Evolutionary conservation across 2,797 vertebrate genomes (phyloP), one percentile per base, ranked within the genome.

Genomic region (Merluccius polli): DNA sequence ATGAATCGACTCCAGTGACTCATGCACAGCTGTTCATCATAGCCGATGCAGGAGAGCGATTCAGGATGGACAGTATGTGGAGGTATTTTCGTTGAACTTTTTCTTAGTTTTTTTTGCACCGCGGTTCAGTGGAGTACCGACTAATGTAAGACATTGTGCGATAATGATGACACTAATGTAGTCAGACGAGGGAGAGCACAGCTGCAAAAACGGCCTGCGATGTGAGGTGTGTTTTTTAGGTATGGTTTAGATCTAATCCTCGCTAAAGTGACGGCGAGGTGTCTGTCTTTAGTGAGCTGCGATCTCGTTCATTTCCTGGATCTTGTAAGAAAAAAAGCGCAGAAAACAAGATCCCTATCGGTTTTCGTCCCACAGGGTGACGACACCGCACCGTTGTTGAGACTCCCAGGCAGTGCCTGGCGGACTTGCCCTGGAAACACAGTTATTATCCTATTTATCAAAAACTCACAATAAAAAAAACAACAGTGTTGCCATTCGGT

Each of bases 371-470:
- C 44, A 52, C 15, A 15, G 15, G 44, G 18, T 52, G 44, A 52
- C 44, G 44, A 18, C 44, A 52, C 44, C 52, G 52, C 21, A 59
- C 52, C 8, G 52, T 59, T 59, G 52, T 21, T 2, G 52, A n/a
- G 52, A 59, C 52, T 59, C 52, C 52, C n/a, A 1, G 52, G 24
- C n/a, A 10, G 52, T n/a, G 21, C 21, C 7, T 15, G 44, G 44
- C 44, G 15, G 44, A 48, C 18, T 48, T 48, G 44, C 21, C 44
- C 44, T 48, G 44, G 18, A 48, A 21, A 48, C 44, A 48, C 44
- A 18, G 81, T 86, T 86, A 86, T 83, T 77, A 84, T 87, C 83
- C 75, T 70, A 13, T 63, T 81, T 73, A 18, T 81, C 8, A 24
- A 65, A 75, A 80, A 78, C 75, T n/a, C 52, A 24, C 52, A 59